Evolutionary conservation across 1,140 invertebrate species (phyloP).

Genomic region (Diorhabda sublineata): DNA sequence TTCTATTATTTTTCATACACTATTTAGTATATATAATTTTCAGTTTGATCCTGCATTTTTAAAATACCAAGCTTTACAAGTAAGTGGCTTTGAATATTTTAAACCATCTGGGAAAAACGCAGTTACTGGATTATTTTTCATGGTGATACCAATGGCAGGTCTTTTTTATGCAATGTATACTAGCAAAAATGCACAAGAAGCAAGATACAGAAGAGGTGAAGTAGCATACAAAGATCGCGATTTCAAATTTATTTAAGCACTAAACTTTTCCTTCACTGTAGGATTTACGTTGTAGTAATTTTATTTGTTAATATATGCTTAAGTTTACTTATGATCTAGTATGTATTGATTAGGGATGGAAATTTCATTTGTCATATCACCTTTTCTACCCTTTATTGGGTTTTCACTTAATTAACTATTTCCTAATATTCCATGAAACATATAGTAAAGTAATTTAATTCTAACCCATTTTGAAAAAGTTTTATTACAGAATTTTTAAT

Average conservation of each 20-base stretch:
- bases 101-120: slow-evolving; percentile 59
- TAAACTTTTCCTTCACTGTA: neutral
- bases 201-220: slow-evolving; percentile 60
- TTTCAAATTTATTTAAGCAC: slow-evolving; percentile 52
- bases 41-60: slow-evolving; percentile 74
- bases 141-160: slow-evolving; percentile 56
- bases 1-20: too few species aligned
- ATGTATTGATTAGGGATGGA: too few species aligned
- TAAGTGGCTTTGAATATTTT: slow-evolving; percentile 61
- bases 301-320: neutral
- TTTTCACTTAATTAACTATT: too few species aligned
- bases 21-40: slow-evolving; percentile 35
- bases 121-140: slow-evolving; percentile 50
- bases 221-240: slow-evolving; percentile 66
- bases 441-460: too few species aligned
- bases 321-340: too few species aligned
- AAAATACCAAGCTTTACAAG: slow-evolving; percentile 64
- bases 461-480: too few species aligned
- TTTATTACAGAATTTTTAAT: too few species aligned
- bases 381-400: too few species aligned
- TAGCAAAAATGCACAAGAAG: slow-evolving; percentile 54
- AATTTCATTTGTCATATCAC: too few species aligned
- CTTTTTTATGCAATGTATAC: slow-evolving; percentile 54
- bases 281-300: neutral
- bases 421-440: too few species aligned